A percentile compares a stretch with the other conserved stretches of the same genome.
These are phyloP conservation scores for Clamator glandarius DNA, from an alignment of 2,797 vertebrate species.

Conservation along the genomic window DNA sequence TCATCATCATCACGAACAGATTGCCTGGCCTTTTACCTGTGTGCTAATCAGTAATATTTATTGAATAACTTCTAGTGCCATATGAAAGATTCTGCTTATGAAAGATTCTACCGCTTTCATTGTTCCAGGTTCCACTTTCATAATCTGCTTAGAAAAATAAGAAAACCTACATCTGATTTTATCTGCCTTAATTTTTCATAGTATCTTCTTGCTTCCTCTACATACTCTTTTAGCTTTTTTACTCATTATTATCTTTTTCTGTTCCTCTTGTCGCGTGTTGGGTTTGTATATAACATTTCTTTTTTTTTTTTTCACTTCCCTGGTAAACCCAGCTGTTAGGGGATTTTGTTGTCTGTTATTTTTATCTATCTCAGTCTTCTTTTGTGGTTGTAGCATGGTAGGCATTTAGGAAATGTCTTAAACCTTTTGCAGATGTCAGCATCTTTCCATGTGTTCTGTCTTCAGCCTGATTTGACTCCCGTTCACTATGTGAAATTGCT, in stretches of 20 bases:
- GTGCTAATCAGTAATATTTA: not conserved
- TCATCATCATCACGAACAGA: not conserved
- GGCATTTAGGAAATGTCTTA: constrained; percentile 29
- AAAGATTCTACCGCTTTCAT: not conserved
- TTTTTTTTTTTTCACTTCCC: constrained; percentile 3
- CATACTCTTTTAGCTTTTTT: not conserved
- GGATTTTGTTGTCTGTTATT: not conserved
- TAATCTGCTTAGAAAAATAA: not conserved
- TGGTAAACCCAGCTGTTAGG: constrained; percentile 14
- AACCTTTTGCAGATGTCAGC: not conserved
- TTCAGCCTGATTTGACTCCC: constrained; percentile 17
- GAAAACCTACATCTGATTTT: not conserved
- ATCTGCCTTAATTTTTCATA: not conserved
- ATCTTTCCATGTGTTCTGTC: not conserved
- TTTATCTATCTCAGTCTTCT: constrained; percentile 19
- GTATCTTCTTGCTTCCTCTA: not conserved
- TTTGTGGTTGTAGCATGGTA: not conserved
- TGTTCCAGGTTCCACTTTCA: not conserved
- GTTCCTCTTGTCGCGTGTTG: not conserved
- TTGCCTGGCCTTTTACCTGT: not conserved
- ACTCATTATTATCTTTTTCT: not conserved
- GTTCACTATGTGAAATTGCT: not conserved
- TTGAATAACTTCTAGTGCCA: not conserved
- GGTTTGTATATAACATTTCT: not conserved
- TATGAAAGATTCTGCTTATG: not conserved